Percentiles rank a stretch among this genome's conserved stretches.
Conservation (phyloP, 1,140 invertebrate genomes). For the Papilio aristodemus region DNA sequence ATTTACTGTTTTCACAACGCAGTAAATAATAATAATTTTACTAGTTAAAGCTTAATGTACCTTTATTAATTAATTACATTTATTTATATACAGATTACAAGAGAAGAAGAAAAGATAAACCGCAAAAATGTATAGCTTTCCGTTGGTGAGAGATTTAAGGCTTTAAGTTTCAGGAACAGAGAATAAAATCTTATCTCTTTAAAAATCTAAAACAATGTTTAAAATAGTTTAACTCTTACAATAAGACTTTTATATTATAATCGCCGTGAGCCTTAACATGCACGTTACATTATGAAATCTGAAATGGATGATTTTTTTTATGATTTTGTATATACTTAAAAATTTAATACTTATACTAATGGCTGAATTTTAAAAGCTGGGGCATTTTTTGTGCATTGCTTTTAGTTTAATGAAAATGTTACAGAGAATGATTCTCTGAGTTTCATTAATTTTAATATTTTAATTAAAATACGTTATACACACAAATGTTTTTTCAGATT, state of each 20-base stretch:
- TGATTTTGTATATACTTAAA: conserved; percentile 20
- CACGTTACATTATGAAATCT: background rate
- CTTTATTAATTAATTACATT: too few relatives aligned
- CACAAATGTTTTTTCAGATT: background rate
- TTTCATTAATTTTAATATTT: background rate
- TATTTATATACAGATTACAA: too few relatives aligned
- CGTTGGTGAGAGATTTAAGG: too few relatives aligned
- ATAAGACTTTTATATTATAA: background rate
- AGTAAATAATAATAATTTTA: background rate
- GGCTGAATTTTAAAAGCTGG: conserved; percentile 15
- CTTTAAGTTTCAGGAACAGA: too few relatives aligned
- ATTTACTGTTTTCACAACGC: conserved; percentile 6
- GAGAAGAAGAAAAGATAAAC: too few relatives aligned
- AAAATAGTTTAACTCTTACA: too few relatives aligned
- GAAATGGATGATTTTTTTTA: conserved; percentile 1
- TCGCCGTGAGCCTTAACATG: background rate
- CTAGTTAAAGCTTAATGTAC: too few relatives aligned
- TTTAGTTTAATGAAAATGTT: conserved; percentile 29
- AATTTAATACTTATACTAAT: conserved; percentile 11
- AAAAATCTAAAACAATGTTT: too few relatives aligned
- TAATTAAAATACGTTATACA: background rate
- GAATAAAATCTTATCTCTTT: too few relatives aligned
- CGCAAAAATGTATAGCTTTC: too few relatives aligned
- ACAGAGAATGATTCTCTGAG: background rate
- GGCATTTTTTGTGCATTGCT: conserved; percentile 29